Evolutionary conservation across 2,797 vertebrate genomes (phyloP).

Genomic region (Diceros bicornis): DNA sequence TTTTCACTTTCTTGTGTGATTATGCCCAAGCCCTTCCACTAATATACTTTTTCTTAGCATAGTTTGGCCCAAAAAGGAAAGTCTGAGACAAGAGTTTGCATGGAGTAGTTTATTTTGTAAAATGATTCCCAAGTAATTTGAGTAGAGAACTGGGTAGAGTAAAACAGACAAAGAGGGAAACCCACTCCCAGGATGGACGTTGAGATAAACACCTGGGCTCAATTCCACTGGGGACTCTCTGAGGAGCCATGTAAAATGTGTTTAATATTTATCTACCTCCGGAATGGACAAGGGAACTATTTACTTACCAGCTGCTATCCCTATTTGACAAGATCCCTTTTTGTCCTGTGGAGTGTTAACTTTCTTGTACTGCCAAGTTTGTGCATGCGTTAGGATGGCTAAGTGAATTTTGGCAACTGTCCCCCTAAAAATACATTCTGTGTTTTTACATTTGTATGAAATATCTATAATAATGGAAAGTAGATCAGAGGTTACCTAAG

Average conservation of each 20-base stretch:
- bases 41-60: neutral
- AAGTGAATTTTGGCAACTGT: neutral
- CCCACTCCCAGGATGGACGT: neutral
- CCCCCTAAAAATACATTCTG: neutral
- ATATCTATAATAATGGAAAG: neutral
- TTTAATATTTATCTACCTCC: neutral
- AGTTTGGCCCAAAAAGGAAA: neutral
- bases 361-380: neutral
- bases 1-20: neutral
- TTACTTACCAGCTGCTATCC: neutral
- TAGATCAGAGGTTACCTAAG: neutral
- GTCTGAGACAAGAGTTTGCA: neutral
- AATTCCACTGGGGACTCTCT: neutral
- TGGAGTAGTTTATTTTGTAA: neutral
- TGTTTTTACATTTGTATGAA: neutral
- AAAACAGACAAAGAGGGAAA: neutral
- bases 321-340: neutral
- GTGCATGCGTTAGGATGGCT: neutral
- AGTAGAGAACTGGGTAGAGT: neutral
- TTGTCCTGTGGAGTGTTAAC: neutral
- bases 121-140: neutral
- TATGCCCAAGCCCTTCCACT: neutral
- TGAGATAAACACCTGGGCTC: neutral
- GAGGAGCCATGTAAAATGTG: neutral
- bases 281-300: neutral